Evolutionary conservation across 2,888 invertebrate genomes (phyloP), one percentile per base, ranked within the genome.

Genomic region (Diarsia mendica): DNA sequence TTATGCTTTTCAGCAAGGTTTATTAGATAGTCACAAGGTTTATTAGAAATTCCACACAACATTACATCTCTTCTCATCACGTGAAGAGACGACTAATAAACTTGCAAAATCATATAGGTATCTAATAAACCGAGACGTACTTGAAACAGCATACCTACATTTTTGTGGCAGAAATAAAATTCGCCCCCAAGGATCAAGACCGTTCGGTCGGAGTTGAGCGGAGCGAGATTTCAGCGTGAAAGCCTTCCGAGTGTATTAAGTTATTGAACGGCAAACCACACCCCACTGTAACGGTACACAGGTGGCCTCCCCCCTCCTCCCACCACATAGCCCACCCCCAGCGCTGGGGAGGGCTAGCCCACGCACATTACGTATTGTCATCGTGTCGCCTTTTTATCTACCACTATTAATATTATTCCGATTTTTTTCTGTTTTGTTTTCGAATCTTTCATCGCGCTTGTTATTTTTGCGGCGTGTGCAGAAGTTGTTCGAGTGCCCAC

Each of bases 251-350:
- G 95, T 94, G 96, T 96, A 96, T 96, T 96, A 96, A 96, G 96
- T 96, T 96, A 96, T 96, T 95, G 96, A 96, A 96, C 96, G 96
- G 96, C 96, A 96, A 96, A 96, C 96, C 96, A 96, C 96, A 96
- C 96, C 96, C 96, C 92, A 91, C 93, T 95, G 95, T 95, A 94
- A 95, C 94, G 92, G 91, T 93, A 93, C 93, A 93, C 93, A 93
- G 93, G 92, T 91, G 90, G 91, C 93, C 88, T 68, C 90, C 87
- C 71, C 60, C 46, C 15, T 28, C 9, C 23, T 13, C 91, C 93
- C 87, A 60, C 91, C 86, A 84, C 82, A 85, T 83, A 55, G 85
- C 85, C 83, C 84, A 76, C 84, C 77, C 85, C 88, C 80, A 79
- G 72, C 75, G 49, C 77, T 82, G 87, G 91, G 90, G 91, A 89